phyloP scores from a whole-genome alignment of 2,888 invertebrate species.

The Pyrgus malvae region DNA sequence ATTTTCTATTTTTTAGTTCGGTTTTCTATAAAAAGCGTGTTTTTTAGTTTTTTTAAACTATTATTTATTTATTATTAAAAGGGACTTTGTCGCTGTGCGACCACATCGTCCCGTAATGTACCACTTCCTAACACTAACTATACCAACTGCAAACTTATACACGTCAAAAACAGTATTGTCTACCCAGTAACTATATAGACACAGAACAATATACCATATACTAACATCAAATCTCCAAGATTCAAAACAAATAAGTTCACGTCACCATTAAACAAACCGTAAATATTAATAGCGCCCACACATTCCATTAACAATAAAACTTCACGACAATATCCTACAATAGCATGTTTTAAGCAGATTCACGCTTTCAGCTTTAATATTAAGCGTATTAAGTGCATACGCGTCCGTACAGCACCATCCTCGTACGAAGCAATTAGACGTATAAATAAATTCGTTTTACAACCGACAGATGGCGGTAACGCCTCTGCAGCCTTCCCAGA shows the following conservation, averaged over 20 bases:
- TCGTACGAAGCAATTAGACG: slow-evolving; percentile 72
- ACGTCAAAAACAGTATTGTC: no score
- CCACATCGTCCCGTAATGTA: no score
- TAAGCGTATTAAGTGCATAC: slow-evolving; percentile 76
- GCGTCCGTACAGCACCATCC: slow-evolving; percentile 59
- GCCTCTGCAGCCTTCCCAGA: slow-evolving; percentile 67
- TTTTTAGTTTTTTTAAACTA: no score
- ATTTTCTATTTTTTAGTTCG: no score
- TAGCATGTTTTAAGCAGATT: slow-evolving; percentile 66
- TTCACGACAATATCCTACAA: slow-evolving; percentile 57
- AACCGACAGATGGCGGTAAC: slow-evolving; percentile 73
- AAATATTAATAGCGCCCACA: slow-evolving; percentile 36
- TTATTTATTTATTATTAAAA: no score
- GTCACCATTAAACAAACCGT: neutral
- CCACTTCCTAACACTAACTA: no score
- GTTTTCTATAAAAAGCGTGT: no score
- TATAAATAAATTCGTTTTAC: slow-evolving; percentile 77
- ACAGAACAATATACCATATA: no score
- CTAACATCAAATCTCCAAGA: neutral
- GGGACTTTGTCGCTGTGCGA: no score
- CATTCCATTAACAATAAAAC: slow-evolving; percentile 54
- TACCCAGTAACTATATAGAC: no score
- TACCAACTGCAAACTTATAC: no score
- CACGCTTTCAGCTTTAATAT: slow-evolving; percentile 66
- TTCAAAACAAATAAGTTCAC: neutral